Conservation (phyloP, 30 jellyfish, hydroid and myxozoan genomes). For the Haliclystus octoradiatus region DNA sequence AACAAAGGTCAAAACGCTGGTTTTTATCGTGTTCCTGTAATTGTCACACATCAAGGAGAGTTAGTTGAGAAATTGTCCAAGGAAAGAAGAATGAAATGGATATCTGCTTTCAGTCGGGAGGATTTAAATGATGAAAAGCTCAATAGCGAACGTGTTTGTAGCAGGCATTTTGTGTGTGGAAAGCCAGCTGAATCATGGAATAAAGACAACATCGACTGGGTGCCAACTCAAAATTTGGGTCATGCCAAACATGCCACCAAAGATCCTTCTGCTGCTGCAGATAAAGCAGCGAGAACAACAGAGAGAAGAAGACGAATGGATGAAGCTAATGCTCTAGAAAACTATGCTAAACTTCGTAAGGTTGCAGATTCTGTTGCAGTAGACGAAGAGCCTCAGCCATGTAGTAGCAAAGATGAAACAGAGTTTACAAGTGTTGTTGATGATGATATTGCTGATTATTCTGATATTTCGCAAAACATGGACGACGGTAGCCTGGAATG, state of each 20-base stretch:
- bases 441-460: no score
- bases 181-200: constrained; percentile 12
- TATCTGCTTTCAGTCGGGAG: constrained; percentile 5
- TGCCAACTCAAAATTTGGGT: constrained; percentile 8
- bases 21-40: not conserved
- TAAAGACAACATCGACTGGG: constrained; percentile 17
- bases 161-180: constrained; percentile 21
- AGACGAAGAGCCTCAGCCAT: no score
- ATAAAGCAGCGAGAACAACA: constrained; percentile 13
- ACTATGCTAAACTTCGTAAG: no score
- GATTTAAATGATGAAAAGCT: not conserved
- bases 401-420: no score
- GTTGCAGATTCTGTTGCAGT: no score
- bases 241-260: not conserved
- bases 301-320: no score
- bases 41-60: not conserved
- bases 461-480: no score
- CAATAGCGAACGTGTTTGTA: constrained; percentile 14
- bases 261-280: constrained; percentile 6
- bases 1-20: not conserved
- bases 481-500: no score
- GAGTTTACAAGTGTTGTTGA: no score
- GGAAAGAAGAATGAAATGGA: constrained; percentile 1
- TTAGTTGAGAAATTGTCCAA: not conserved
- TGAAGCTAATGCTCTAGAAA: no score